Evolutionary conservation across 2,797 vertebrate genomes (phyloP).

Genomic region (Pseudocheirus occidentalis): DNA sequence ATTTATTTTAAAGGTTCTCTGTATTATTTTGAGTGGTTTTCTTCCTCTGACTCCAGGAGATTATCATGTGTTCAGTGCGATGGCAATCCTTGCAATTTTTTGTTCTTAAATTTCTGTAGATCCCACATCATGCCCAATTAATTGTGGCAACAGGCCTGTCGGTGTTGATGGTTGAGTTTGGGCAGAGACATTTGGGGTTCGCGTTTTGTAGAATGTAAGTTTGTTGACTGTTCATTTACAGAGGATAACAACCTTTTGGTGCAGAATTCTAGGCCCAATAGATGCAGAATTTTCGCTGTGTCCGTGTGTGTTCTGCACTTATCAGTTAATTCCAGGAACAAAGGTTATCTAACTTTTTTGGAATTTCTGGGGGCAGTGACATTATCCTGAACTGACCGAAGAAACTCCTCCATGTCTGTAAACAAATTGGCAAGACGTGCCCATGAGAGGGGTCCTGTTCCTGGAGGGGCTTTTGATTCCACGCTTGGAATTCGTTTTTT

Average conservation of each 20-base stretch:
- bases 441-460: not conserved
- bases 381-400: not conserved
- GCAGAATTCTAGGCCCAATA: rapidly evolving
- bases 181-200: not conserved
- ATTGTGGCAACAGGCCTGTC: not conserved
- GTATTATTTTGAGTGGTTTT: not conserved
- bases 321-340: not conserved
- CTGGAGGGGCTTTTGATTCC: not conserved
- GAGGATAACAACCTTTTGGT: not conserved
- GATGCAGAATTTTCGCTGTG: not conserved
- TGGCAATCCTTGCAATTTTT: not conserved
- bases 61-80: too few species aligned
- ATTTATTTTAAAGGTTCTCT: not conserved
- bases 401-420: too few species aligned
- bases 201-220: not conserved
- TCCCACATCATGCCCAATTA: not conserved
- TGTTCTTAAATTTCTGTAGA: not conserved
- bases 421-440: not conserved
- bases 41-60: not conserved
- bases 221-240: not conserved
- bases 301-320: not conserved
- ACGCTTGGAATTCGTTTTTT: not conserved
- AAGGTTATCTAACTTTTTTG: not conserved
- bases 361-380: not conserved
- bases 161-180: not conserved